Conservation (phyloP, 2,888 invertebrate species). For the Dynastes tityus region DNA sequence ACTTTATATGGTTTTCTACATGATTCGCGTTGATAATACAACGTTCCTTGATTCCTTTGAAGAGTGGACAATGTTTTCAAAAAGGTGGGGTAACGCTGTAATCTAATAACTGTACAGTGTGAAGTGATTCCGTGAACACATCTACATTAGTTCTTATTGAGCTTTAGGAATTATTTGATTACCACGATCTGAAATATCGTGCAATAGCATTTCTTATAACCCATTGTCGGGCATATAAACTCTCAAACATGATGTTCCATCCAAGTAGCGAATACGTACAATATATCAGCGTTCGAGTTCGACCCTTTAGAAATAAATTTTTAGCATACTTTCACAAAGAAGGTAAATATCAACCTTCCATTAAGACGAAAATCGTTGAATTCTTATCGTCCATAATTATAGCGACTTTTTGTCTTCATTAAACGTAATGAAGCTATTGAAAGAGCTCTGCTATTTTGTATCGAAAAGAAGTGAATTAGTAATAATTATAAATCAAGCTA, state of each 20-base stretch:
- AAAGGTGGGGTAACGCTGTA: too few species aligned
- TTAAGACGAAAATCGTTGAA: slow-evolving; percentile 34
- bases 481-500: slow-evolving; percentile 50
- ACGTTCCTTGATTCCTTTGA: too few species aligned
- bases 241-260: background rate
- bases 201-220: too few species aligned
- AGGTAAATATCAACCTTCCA: slow-evolving; percentile 29
- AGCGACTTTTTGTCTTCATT: slow-evolving; percentile 42
- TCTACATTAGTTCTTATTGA: too few species aligned
- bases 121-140: too few species aligned
- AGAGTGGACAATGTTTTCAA: too few species aligned
- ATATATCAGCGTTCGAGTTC: slow-evolving; percentile 1
- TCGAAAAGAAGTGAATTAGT: slow-evolving; percentile 46
- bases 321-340: slow-evolving; percentile 20
- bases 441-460: slow-evolving; percentile 38
- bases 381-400: slow-evolving; percentile 39
- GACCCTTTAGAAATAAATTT: slow-evolving; percentile 1
- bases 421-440: slow-evolving; percentile 46
- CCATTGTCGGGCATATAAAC: background rate
- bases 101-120: too few species aligned
- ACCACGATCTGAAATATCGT: too few species aligned
- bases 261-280: background rate
- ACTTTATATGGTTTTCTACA: too few species aligned
- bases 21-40: too few species aligned
- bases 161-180: too few species aligned